phyloP scores from a whole-genome alignment of 2,113 vertebrate genomes.

The Andinoacara biseriatus region DNA sequence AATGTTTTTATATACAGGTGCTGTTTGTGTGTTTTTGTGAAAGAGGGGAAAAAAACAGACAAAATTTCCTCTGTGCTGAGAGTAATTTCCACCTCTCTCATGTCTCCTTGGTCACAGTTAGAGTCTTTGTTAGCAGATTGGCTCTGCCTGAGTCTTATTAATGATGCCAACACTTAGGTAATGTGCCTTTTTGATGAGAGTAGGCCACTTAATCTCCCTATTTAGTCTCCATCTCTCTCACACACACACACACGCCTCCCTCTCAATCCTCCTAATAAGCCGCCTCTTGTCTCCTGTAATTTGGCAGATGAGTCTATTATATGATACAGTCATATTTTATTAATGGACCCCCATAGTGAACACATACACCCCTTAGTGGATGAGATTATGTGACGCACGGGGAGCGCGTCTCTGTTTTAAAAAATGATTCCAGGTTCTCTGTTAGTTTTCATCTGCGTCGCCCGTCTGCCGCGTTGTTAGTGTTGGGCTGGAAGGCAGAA shows the following conservation, averaged over 20 bases:
- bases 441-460: conserved; percentile 54
- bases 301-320: conserved; percentile 81
- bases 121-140: conserved; percentile 71
- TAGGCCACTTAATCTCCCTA: conserved; percentile 74
- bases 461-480: conserved; percentile 55
- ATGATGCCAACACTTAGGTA: conserved; percentile 76
- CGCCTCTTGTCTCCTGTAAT: conserved; percentile 79
- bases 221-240: conserved; percentile 56
- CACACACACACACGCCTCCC: conserved; percentile 52
- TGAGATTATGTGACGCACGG: conserved; percentile 72
- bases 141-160: conserved; percentile 70
- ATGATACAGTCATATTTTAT: conserved; percentile 81
- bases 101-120: conserved; percentile 58
- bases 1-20: neutral
- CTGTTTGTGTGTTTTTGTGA: conserved; percentile 2
- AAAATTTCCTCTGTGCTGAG: conserved; percentile 5
- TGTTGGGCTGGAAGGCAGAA: conserved; percentile 51
- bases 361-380: conserved; percentile 71
- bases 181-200: conserved; percentile 75
- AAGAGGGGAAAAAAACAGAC: conserved; percentile 1
- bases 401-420: conserved; percentile 65
- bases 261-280: conserved; percentile 75
- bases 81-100: conserved; percentile 51
- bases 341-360: conserved; percentile 75
- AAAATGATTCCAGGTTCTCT: conserved; percentile 62